Base-by-base conservation (phyloP, 2,113 vertebrate species). In the Lepisosteus oculatus region DNA sequence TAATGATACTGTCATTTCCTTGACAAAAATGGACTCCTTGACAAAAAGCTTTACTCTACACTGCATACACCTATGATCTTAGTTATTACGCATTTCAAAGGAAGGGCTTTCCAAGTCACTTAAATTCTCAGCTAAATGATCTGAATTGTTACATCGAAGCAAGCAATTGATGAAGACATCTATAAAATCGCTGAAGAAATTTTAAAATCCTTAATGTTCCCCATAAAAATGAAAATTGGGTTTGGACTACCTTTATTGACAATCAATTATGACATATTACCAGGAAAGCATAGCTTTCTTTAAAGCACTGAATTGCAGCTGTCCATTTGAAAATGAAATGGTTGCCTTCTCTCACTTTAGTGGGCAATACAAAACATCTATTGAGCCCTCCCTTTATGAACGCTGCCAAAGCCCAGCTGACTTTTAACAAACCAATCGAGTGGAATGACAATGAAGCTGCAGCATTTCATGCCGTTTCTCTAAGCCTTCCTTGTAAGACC, bases 371-470 rank as follows among this genome's bases (percentile, higher is more conserved):
- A 93, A 94, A 94, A 93, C 93, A 90, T 77, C 86, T 85, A 93
- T 93, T 93, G 89, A 94, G 88, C 70, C 71, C 83, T 83, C 84
- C 88, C 78, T 92, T 92, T 91, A 91, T 86, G 82, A 85, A 89
- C 90, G 88, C 88, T 91, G 92, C 90, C 90, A 89, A 80, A 86
- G 89, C 89, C 87, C 87, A 89, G 91, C 82, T 87, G 84, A 93
- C 92, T 94, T 93, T 91, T 91, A 93, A 92, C 91, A 90, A 93
- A 92, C 88, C 90, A 92, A 89, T 90, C 86, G 85, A 92, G 90
- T 87, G 90, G 91, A 92, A 93, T 90, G 92, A 93, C 91, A 93
- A 93, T 92, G 91, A 90, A 90, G 90, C 91, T 91, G 91, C 87
- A 91, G 93, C 92, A 93, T 91, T 94, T 92, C 88, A 93, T 91